A percentile compares a stretch with the other conserved stretches of the same genome.
phyloP scores from a whole-genome alignment of 1,140 invertebrate genomes.

The Drosophila obscura region DNA sequence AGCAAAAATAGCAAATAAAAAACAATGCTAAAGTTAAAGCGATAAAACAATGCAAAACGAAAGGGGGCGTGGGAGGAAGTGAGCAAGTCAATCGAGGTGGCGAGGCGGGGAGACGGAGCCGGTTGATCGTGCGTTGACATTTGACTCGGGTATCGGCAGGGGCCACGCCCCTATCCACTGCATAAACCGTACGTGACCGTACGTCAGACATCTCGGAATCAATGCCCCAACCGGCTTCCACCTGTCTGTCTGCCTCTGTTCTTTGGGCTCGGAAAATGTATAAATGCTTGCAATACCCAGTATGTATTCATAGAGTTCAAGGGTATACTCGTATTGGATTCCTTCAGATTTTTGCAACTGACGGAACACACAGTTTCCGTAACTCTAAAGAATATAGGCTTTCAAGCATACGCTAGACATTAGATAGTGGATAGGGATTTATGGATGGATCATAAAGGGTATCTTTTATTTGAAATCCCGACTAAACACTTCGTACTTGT shows the following conservation, averaged over 20 bases:
- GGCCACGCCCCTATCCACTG: slow-evolving; percentile 29
- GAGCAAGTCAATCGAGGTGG: slow-evolving; percentile 1
- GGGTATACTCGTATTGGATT: background rate
- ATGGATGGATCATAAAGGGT: no score
- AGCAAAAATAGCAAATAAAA: slow-evolving; percentile 17
- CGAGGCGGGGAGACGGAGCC: background rate
- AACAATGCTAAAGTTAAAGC: slow-evolving; percentile 10
- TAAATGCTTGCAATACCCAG: no score
- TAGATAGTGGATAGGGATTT: slow-evolving; percentile 15
- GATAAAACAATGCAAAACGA: slow-evolving; percentile 25
- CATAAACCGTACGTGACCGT: slow-evolving; percentile 39
- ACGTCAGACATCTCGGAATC: slow-evolving; percentile 40
- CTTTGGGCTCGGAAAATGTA: slow-evolving; percentile 1
- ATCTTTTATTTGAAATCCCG: no score
- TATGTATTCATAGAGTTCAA: background rate
- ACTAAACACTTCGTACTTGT: no score
- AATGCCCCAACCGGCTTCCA: slow-evolving; percentile 8
- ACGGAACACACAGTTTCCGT: background rate
- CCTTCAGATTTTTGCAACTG: background rate
- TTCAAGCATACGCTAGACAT: no score
- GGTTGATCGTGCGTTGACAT: slow-evolving; percentile 52
- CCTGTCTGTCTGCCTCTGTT: background rate
- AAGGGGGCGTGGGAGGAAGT: slow-evolving; percentile 9
- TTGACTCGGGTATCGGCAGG: slow-evolving; percentile 41
- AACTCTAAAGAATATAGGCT: no score